Evolutionary conservation across 2,113 vertebrate species (phyloP).

Genomic region (Hypocryptadius cinnamomeus): DNA sequence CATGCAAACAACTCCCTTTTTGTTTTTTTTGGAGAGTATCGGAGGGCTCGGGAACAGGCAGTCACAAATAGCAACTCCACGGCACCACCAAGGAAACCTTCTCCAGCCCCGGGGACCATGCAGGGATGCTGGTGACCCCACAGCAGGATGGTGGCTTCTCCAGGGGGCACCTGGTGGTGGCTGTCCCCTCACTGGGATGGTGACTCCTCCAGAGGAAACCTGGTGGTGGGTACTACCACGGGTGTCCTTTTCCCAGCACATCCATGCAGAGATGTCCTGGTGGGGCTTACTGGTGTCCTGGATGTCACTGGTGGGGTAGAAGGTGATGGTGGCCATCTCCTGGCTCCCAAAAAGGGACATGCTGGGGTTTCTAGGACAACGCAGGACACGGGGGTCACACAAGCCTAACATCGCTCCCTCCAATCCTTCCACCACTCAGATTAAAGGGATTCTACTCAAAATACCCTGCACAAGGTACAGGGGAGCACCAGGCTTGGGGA

Average conservation of each 20-base stretch:
- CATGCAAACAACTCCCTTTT: slow-evolving; percentile 59
- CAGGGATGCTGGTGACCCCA: not conserved
- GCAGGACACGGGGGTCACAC: not conserved
- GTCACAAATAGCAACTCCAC: slow-evolving; percentile 35
- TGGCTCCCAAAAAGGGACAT: not conserved
- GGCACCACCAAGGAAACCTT: not conserved
- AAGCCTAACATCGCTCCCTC: not conserved
- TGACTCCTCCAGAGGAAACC: not conserved
- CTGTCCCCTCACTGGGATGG: accelerated
- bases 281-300: not conserved
- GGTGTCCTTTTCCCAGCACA: not conserved
- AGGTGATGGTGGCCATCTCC: not conserved
- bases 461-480: not conserved
- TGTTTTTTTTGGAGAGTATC: slow-evolving; percentile 57
- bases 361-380: not conserved
- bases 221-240: not conserved
- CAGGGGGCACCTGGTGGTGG: not conserved
- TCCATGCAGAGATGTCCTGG: not conserved
- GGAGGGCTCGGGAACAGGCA: not conserved
- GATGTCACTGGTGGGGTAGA: not conserved
- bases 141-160: not conserved
- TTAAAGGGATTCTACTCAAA: not conserved
- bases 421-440: not conserved
- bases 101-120: not conserved
- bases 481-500: not conserved